phyloP scores from a whole-genome alignment of 2,797 vertebrate species.

The Avahi laniger region DNA sequence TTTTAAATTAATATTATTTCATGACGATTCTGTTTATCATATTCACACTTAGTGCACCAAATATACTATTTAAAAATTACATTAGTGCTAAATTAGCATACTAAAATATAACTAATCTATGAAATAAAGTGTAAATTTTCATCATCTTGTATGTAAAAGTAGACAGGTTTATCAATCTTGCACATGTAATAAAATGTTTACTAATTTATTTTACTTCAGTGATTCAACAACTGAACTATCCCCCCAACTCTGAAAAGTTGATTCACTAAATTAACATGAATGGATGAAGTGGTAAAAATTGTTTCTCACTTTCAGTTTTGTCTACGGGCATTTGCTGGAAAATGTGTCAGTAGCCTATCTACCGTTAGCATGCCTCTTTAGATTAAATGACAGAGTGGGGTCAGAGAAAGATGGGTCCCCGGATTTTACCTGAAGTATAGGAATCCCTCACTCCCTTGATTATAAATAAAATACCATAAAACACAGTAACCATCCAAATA shows the following conservation, averaged over 20 bases:
- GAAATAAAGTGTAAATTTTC: neutral
- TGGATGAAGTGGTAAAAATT: neutral
- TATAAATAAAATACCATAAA: neutral
- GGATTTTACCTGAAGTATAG: neutral
- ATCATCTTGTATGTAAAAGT: neutral
- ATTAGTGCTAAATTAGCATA: neutral
- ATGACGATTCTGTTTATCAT: neutral
- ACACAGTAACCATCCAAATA: neutral
- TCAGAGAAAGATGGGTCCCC: neutral
- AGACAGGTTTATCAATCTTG: neutral
- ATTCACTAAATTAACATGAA: neutral
- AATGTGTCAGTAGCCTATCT: neutral
- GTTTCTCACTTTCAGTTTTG: neutral
- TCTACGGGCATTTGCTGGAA: neutral
- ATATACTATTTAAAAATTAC: neutral
- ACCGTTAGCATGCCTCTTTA: neutral
- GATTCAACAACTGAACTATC: neutral
- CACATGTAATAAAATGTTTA: neutral
- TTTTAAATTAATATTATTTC: neutral
- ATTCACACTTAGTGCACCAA: rapidly evolving
- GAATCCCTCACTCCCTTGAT: neutral
- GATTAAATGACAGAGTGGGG: neutral
- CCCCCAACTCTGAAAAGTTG: neutral
- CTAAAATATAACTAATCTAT: neutral
- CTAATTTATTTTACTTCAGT: neutral